phyloP scores from a whole-genome alignment of 2,797 vertebrate species.

The Triplophysa bombifrons region DNA sequence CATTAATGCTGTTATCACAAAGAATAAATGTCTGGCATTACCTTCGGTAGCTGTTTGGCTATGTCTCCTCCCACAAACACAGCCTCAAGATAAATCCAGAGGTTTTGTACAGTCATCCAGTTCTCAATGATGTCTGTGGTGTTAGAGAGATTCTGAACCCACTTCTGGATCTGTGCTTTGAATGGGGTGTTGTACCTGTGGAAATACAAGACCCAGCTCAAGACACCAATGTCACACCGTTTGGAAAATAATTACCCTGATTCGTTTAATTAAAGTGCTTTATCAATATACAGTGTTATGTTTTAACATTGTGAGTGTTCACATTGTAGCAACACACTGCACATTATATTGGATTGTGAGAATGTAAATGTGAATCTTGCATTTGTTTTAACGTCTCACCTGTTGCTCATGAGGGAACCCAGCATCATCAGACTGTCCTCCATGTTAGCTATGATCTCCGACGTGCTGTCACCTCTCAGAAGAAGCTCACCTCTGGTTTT shows the following conservation, averaged over 20 bases:
- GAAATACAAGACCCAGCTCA: constrained; percentile 27
- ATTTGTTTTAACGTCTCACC: constrained; percentile 69
- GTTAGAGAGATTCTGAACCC: constrained; percentile 93
- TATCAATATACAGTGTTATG: neutral
- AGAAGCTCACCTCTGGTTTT: constrained; percentile 94
- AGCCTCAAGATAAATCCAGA: constrained; percentile 98
- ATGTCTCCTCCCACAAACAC: constrained; percentile 97
- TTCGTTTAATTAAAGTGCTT: neutral
- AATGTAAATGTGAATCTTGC: neutral
- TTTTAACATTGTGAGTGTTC: neutral
- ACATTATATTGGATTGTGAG: neutral
- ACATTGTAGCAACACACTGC: too few species aligned
- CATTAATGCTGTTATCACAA: too few species aligned
- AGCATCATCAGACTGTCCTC: constrained; percentile 96
- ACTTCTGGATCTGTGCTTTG: constrained; percentile 94
- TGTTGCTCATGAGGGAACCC: constrained; percentile 92
- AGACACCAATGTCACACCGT: neutral
- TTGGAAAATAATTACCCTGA: neutral
- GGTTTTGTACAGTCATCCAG: constrained; percentile 98
- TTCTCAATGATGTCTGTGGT: constrained; percentile 92
- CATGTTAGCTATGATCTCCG: constrained; percentile 88
- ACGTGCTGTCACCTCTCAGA: constrained; percentile 87
- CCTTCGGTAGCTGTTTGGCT: constrained; percentile 96
- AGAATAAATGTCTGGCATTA: constrained; percentile 57
- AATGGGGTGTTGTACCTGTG: constrained; percentile 92